Evolutionary conservation across 2,113 vertebrate species (phyloP), one percentile per base, ranked within the genome.

Genomic region (Dunckerocampus dactyliophorus): DNA sequence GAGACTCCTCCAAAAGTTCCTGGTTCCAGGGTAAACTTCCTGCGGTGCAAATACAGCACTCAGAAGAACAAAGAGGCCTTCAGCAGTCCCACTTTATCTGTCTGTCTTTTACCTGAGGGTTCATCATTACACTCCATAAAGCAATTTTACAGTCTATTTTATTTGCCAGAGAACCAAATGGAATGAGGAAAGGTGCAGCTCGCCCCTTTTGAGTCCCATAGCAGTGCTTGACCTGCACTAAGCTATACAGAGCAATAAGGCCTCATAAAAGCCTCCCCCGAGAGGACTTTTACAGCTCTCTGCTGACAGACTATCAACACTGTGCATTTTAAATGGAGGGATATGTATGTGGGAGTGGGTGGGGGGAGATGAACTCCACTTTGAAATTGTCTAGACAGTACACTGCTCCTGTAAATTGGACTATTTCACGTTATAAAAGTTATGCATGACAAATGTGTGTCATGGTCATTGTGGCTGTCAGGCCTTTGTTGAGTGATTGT

Each of bases 81-180:
- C 37, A 71, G 61, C 59, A 58, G 34, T 39, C 62, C 50, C 68
- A 42, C 61, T 71, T 53, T 52, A 76, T 51, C 71, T 6, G 0
- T 50, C 49, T 34, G 49, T 47, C 57, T 82, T 66, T 88, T 69
- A 85, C 84, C 80, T 71, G 59, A 75, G 86, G 85, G 84, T 77
- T 77, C 75, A 80, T 85, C 85, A 83, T 85, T 87, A 85, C 83
- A 85, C 84, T 88, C 86, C 88, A 92, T 90, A 85, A 84, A 88
- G 87, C 88, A 88, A 90, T 91, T 85, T 79, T 84, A 80, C 83
- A 85, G 82, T 81, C 86, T 88, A 80, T 80, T 89, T 91, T 87
- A 82, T 85, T 80, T 81, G 71, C 3, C 31, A 71, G 82, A 71
- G 59, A 76, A 75, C 69, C 79, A 46, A 65, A 13, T 45, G 17